Conservation (phyloP, 2,888 invertebrate species). For the Meiosimyza platycephala region DNA sequence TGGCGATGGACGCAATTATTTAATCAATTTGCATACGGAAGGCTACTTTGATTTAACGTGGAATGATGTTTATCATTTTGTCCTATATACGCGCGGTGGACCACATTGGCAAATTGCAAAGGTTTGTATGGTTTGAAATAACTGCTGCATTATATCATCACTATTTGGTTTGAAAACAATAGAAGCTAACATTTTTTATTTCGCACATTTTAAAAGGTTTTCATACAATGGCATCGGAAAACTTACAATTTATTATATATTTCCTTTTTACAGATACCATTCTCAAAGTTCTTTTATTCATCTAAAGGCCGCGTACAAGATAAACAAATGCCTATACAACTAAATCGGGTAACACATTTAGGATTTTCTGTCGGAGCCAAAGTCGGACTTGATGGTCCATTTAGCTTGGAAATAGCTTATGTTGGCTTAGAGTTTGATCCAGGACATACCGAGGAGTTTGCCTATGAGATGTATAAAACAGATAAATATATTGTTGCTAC, state of each 20-base stretch:
- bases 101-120: slow-evolving; percentile 97
- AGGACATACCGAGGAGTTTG: slow-evolving; percentile 83
- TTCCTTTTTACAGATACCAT: slow-evolving; percentile 76
- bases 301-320: slow-evolving; percentile 90
- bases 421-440: slow-evolving; percentile 88
- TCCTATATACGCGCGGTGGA: slow-evolving; percentile 93
- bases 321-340: slow-evolving; percentile 74
- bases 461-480: slow-evolving; percentile 92
- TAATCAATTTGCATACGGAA: slow-evolving; percentile 81
- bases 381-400: slow-evolving; percentile 80
- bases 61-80: slow-evolving; percentile 89
- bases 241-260: not conserved
- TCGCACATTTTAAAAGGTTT: not conserved
- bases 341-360: slow-evolving; percentile 76
- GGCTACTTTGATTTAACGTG: slow-evolving; percentile 87
- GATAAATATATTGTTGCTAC: slow-evolving; percentile 75
- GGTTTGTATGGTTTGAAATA: slow-evolving; percentile 67
- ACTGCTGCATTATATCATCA: not conserved
- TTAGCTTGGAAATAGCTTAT: slow-evolving; percentile 91
- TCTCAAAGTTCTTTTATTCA: slow-evolving; percentile 88
- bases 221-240: not conserved
- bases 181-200: not conserved
- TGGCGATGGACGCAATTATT: slow-evolving; percentile 94
- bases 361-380: slow-evolving; percentile 86
- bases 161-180: not conserved